Evolutionary conservation across 2,888 invertebrate genomes (phyloP).

Genomic region (Hanleya hanleyi): DNA sequence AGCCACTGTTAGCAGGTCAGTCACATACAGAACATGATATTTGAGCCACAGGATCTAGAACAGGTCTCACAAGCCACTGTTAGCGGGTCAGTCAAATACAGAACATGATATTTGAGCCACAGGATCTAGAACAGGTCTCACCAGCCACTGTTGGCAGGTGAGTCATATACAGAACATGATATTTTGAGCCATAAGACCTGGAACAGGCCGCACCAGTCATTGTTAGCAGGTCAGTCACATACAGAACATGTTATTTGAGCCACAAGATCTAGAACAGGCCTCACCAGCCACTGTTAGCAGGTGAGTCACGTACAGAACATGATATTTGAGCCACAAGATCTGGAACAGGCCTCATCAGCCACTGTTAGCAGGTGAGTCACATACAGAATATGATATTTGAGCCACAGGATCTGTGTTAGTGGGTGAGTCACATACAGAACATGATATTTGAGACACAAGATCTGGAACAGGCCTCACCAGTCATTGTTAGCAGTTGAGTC

Average conservation of each 20-base stretch:
- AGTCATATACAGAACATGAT: slow-evolving; percentile 72
- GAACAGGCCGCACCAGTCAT: slow-evolving; percentile 73
- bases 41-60: slow-evolving; percentile 72
- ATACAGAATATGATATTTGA: too few species aligned
- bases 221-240: slow-evolving; percentile 66
- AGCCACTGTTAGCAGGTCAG: slow-evolving; percentile 71
- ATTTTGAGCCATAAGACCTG: slow-evolving; percentile 72
- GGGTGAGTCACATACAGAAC: too few species aligned
- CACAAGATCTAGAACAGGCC: slow-evolving; percentile 72
- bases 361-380: too few species aligned
- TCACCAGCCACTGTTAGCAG: too few species aligned
- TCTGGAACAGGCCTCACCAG: too few species aligned
- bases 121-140: slow-evolving; percentile 72
- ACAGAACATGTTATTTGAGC: too few species aligned
- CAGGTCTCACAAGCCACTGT: slow-evolving; percentile 73
- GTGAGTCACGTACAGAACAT: too few species aligned
- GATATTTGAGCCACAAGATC: too few species aligned
- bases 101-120: slow-evolving; percentile 73
- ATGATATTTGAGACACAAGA: too few species aligned
- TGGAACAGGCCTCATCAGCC: too few species aligned
- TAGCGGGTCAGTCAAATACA: slow-evolving; percentile 58
- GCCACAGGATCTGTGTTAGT: too few species aligned
- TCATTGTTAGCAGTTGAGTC: too few species aligned
- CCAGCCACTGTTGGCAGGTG: slow-evolving; percentile 73
- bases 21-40: slow-evolving; percentile 72